Percentiles rank a stretch among this genome's conserved stretches.
These are phyloP conservation scores for Ochlodes sylvanus DNA, from an alignment of 2,888 invertebrate genomes.

Conservation along the genomic window DNA sequence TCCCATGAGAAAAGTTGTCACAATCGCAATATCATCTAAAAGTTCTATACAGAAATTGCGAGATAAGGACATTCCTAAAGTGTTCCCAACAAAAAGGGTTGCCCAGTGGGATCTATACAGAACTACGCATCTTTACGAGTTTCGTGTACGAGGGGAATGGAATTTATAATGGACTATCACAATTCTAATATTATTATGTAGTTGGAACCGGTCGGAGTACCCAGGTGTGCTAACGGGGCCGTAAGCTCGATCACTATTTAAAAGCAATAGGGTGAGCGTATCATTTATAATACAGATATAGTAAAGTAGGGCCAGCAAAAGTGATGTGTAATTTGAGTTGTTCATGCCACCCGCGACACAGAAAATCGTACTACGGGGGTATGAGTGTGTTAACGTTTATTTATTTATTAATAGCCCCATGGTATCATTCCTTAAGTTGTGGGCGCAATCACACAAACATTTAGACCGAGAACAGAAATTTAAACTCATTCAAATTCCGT, in stretches of 20 bases:
- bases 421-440: too few species aligned
- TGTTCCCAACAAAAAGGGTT: conserved; percentile 21
- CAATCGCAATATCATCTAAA: conserved; percentile 24
- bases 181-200: conserved; percentile 10
- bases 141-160: not conserved
- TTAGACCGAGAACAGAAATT: too few species aligned
- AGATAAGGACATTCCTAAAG: conserved; percentile 27
- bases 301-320: too few species aligned
- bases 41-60: conserved; percentile 19
- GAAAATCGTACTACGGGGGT: too few species aligned
- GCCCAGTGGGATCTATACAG: conserved; percentile 2
- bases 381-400: too few species aligned
- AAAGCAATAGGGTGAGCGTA: not conserved
- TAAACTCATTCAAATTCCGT: too few species aligned
- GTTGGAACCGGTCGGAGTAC: not conserved
- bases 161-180: conserved; percentile 11
- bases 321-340: too few species aligned
- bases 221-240: conserved; percentile 9
- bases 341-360: too few species aligned
- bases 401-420: too few species aligned
- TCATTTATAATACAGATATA: not conserved
- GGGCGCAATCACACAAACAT: too few species aligned
- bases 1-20: conserved; percentile 32
- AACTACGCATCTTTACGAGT: not conserved
- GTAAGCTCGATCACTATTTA: not conserved